phyloP scores from a whole-genome alignment of 2,888 invertebrate species.

The Cataglyphis albicans region DNA sequence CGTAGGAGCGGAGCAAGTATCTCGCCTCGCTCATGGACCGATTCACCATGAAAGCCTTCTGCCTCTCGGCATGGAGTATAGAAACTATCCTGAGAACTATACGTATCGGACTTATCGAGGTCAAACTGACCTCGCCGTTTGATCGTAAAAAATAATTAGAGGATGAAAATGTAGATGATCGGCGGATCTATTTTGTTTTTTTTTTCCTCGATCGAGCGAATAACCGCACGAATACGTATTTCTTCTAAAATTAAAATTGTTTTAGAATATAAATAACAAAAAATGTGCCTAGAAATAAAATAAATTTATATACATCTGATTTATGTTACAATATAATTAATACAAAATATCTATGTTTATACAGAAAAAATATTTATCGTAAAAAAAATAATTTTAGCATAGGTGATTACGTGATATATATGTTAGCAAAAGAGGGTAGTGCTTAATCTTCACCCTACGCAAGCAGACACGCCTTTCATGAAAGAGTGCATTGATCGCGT shows the following conservation, averaged over 20 bases:
- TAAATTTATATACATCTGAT: neutral
- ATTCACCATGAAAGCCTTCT: constrained; percentile 33
- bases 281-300: neutral
- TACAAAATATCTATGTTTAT: neutral
- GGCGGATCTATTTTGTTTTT: constrained; percentile 44
- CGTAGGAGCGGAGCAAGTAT: constrained; percentile 49
- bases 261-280: neutral
- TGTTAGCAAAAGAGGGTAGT: neutral
- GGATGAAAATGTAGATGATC: constrained; percentile 76
- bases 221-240: neutral
- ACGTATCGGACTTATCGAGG: constrained; percentile 50
- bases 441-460: constrained; percentile 17
- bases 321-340: neutral
- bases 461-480: constrained; percentile 44
- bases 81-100: constrained; percentile 42
- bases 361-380: neutral
- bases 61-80: constrained; percentile 21
- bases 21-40: constrained; percentile 40
- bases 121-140: constrained; percentile 61
- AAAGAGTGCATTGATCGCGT: constrained; percentile 54
- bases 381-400: constrained; percentile 33
- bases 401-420: neutral
- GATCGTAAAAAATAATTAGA: constrained; percentile 73
- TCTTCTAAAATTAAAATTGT: constrained; percentile 2
- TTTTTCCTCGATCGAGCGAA: constrained; percentile 13